Evolutionary conservation across 2,797 vertebrate genomes (phyloP), one percentile per base, ranked within the genome.

Genomic region (Pachyuromys duprasi): DNA sequence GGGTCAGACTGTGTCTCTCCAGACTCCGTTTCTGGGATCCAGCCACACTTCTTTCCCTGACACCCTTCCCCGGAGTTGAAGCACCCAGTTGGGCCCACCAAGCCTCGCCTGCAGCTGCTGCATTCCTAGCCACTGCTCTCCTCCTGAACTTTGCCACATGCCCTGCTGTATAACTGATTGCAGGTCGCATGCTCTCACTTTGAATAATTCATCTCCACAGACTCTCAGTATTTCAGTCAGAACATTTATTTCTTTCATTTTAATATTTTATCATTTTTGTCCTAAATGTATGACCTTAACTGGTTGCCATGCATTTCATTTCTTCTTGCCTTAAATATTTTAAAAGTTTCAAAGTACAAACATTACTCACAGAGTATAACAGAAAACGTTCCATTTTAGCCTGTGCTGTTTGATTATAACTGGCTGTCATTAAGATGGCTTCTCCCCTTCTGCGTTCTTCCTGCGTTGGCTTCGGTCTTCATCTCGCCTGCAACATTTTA

Each of bases 261-360:
- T 98, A 98, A 98, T 98, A 98, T 98, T 98, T 99, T 97, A 98
- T 98, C 98, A 98, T 98, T 98, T 98, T 98, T 98, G 97, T 98
- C 98, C 98, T 98, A 98, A 98, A 98, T 98, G 98, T 98, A 98
- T 98, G 98, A 98, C 98, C 98, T 98, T 98, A 98, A 98, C 98
- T 98, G 96, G 98, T 98, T 98, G 97, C 97, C 98, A 98, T 98
- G 98, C 97, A 95, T 98, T 98, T 98, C 97, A 98, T 98, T 98
- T 98, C 97, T 98, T 98, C 97, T 97, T 95, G 95, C 87, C 91
- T 98, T 98, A 98, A 99, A 99, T 99, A 99, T 98, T 98, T 99
- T 96, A 98, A 96, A 98, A 92, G 95, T 97, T 98, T 97, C 97
- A 97, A 97, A 98, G 98, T 97, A 98, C 97, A 98, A 98, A 98